Percentiles rank a stretch among this genome's conserved stretches.
Evolutionary conservation across 2,797 vertebrate species (phyloP).

Genomic region (Acipenser oxyrinchus): DNA sequence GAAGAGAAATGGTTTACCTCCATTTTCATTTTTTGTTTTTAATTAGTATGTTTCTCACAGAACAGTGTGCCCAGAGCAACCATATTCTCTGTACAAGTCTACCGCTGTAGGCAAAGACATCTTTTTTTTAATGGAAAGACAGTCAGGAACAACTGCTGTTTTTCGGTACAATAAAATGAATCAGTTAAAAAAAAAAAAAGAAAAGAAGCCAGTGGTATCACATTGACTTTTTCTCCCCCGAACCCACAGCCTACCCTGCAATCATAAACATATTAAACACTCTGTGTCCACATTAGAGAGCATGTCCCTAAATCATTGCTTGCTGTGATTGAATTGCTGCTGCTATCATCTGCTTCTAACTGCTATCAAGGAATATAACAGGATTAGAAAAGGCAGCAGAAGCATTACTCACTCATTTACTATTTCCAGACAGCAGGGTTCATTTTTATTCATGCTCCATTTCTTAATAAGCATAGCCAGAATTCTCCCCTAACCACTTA

Average conservation of each 20-base stretch:
- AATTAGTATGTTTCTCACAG: neutral
- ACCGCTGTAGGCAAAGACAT: too few species aligned
- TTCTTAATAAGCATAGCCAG: neutral
- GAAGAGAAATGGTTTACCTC: neutral
- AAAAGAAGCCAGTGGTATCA: conserved; percentile 12
- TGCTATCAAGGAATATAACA: conserved; percentile 49
- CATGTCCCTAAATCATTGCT: conserved; percentile 42
- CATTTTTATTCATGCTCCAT: neutral
- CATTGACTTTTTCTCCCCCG: conserved; percentile 28
- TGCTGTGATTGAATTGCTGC: conserved; percentile 40
- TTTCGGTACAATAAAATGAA: too few species aligned
- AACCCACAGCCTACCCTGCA: conserved; percentile 22
- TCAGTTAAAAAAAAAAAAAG: too few species aligned
- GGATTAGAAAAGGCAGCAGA: conserved; percentile 33
- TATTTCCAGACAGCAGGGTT: neutral
- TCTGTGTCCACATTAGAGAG: conserved; percentile 41
- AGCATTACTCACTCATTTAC: conserved; percentile 1
- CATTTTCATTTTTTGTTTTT: neutral
- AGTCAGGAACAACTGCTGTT: too few species aligned
- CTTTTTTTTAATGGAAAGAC: too few species aligned
- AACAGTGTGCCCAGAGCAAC: too few species aligned
- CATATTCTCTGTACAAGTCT: too few species aligned
- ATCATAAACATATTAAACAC: conserved; percentile 43
- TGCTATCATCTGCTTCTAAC: conserved; percentile 41
- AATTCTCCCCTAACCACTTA: too few species aligned